phyloP scores from a whole-genome alignment of 2,797 vertebrate species.

The Merluccius polli region DNA sequence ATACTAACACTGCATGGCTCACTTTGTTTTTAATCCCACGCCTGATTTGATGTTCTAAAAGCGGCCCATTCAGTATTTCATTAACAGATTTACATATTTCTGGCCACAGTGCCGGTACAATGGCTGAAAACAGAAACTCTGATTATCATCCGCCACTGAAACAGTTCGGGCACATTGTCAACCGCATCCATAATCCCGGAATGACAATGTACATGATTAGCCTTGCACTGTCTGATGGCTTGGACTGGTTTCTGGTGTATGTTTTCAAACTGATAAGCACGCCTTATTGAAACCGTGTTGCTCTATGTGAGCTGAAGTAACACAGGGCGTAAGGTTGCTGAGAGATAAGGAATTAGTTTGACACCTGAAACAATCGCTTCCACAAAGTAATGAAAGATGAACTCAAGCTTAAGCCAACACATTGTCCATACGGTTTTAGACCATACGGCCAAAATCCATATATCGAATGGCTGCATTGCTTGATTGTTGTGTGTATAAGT shows the following conservation, averaged over 20 bases:
- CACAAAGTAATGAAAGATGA: neutral
- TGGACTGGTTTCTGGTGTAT: conserved; percentile 38
- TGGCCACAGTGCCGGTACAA: conserved; percentile 26
- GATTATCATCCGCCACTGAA: conserved; percentile 28
- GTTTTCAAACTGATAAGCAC: conserved; percentile 43
- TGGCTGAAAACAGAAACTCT: conserved; percentile 31
- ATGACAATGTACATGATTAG: conserved; percentile 25
- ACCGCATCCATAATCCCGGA: conserved; percentile 11
- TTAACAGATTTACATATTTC: conserved; percentile 50
- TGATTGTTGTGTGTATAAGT: neutral
- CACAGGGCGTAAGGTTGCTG: conserved; percentile 30
- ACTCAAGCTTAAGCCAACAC: neutral
- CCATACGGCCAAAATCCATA: neutral
- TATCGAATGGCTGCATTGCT: neutral
- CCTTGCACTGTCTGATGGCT: conserved; percentile 27
- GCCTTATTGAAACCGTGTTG: conserved; percentile 27
- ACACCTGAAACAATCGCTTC: conserved; percentile 24
- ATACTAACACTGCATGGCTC: conserved; percentile 37
- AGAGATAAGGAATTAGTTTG: conserved; percentile 27
- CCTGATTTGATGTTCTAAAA: conserved; percentile 37
- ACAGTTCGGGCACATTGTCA: conserved; percentile 42
- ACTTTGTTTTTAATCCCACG: conserved; percentile 31
- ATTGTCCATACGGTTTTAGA: neutral
- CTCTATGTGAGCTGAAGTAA: conserved; percentile 36
- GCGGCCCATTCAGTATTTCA: conserved; percentile 43